Evolutionary conservation across 1,140 invertebrate species (phyloP).

Genomic region (Saccostrea cuccullata): DNA sequence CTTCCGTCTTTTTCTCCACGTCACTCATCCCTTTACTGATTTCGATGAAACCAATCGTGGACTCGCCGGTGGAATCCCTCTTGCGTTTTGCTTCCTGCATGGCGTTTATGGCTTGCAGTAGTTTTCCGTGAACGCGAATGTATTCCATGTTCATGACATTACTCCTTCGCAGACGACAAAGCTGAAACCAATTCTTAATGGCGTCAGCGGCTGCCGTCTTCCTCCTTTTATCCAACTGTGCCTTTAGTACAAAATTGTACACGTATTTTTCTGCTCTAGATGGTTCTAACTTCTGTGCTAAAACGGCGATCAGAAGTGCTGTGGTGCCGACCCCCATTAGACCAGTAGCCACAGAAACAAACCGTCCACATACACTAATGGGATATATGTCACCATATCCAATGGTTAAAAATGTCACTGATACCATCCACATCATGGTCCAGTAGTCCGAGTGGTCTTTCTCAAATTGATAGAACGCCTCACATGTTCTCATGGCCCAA

Average conservation of each 20-base stretch:
- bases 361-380: neutral
- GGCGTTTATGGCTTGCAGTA: neutral
- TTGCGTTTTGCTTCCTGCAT: neutral
- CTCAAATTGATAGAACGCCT: neutral
- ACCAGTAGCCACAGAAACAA: neutral
- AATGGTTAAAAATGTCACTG: neutral
- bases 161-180: neutral
- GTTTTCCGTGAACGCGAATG: constrained; percentile 1
- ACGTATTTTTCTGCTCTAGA: constrained; percentile 1
- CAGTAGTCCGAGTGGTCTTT: neutral
- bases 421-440: constrained; percentile 12
- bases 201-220: constrained; percentile 17
- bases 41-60: neutral
- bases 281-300: neutral
- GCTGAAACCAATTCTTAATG: constrained; percentile 4
- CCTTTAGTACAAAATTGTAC: neutral
- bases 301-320: neutral
- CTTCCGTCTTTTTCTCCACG: neutral
- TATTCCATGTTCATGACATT: neutral
- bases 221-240: neutral
- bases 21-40: neutral
- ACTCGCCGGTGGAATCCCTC: neutral
- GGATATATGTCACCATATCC: constrained; percentile 6
- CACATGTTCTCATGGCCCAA: constrained; percentile 11
- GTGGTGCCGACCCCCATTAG: neutral